phyloP scores from a whole-genome alignment of 2,113 vertebrate species.

The Xiphophorus maculatus region DNA sequence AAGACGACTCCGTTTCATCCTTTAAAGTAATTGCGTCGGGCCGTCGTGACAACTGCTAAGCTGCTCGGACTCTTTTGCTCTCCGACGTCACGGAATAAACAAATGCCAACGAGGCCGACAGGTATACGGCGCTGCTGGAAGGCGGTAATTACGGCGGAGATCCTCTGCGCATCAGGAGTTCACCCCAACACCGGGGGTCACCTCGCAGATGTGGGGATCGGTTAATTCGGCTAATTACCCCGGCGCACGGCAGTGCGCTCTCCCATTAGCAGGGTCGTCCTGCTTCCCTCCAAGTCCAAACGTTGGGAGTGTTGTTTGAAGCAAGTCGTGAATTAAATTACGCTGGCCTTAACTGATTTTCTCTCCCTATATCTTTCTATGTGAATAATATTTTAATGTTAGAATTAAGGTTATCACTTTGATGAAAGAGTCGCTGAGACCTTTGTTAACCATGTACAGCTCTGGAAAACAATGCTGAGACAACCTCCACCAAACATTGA shows the following conservation, averaged over 20 bases:
- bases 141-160: slow-evolving; percentile 51
- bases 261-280: slow-evolving; percentile 76
- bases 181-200: slow-evolving; percentile 68
- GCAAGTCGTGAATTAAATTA: slow-evolving; percentile 43
- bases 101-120: slow-evolving; percentile 60
- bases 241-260: slow-evolving; percentile 72
- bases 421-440: no score
- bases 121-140: slow-evolving; percentile 38
- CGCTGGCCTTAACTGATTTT: no score
- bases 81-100: slow-evolving; percentile 35
- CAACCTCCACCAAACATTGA: no score
- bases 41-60: slow-evolving; percentile 38
- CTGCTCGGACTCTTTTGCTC: slow-evolving; percentile 34
- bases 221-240: slow-evolving; percentile 81
- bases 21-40: slow-evolving; percentile 43
- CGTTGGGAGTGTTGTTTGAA: slow-evolving; percentile 64
- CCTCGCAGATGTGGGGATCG: slow-evolving; percentile 67
- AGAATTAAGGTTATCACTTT: no score
- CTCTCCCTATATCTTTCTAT: no score
- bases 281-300: slow-evolving; percentile 56
- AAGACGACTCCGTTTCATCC: slow-evolving; percentile 29
- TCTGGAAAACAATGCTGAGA: no score
- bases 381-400: no score
- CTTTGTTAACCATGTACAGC: no score
- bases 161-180: slow-evolving; percentile 54